These are phyloP conservation scores for Micrasema minimum DNA, from an alignment of 1,140 invertebrate species.

Conservation along the genomic window DNA sequence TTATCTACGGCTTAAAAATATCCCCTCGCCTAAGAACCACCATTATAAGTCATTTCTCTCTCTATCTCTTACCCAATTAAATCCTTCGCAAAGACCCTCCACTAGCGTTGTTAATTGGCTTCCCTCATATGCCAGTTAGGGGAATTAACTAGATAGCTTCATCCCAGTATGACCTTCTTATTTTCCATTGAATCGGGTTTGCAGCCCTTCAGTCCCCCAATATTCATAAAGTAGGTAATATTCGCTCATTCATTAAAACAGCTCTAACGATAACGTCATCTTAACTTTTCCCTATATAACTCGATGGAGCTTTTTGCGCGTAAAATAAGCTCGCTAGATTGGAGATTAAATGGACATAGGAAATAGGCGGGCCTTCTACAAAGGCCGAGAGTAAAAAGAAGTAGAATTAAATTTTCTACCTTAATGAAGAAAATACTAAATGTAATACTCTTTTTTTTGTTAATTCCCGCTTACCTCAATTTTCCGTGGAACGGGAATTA, in stretches of 20 bases:
- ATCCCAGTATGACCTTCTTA: constrained; percentile 46
- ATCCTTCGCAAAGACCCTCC: constrained; percentile 50
- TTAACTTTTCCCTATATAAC: neutral
- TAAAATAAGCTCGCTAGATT: constrained; percentile 3
- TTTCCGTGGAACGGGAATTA: constrained; percentile 8
- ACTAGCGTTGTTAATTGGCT: constrained; percentile 52
- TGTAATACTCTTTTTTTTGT: no score
- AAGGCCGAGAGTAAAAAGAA: neutral
- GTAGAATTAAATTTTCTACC: neutral
- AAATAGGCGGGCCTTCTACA: neutral
- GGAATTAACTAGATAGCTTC: constrained; percentile 47
- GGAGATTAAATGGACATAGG: no score
- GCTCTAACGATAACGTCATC: constrained; percentile 14
- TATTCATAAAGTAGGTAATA: constrained; percentile 26
- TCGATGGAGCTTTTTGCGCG: constrained; percentile 5
- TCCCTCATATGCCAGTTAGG: constrained; percentile 52
- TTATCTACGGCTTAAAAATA: constrained; percentile 40
- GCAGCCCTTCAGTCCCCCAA: constrained; percentile 26
- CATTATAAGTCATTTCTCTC: constrained; percentile 48
- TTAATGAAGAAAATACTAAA: neutral
- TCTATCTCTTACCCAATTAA: constrained; percentile 53
- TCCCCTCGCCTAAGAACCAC: constrained; percentile 13
- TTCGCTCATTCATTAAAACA: constrained; percentile 21
- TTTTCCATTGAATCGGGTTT: constrained; percentile 52
- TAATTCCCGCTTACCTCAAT: neutral